phyloP scores from a whole-genome alignment of 1,140 invertebrate genomes.

The Papilio dardanus region DNA sequence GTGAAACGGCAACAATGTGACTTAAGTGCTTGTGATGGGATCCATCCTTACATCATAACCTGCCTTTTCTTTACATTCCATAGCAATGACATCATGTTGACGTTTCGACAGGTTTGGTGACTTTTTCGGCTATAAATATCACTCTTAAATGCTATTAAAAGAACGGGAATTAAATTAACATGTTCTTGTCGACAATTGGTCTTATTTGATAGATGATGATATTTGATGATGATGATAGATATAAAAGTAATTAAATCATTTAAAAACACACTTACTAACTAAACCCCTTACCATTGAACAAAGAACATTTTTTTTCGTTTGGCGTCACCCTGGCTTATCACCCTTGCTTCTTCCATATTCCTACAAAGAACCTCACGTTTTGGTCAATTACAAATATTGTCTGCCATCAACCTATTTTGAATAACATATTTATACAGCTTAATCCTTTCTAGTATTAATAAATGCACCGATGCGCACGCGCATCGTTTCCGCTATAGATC shows the following conservation, averaged over 20 bases:
- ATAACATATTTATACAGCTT: neutral
- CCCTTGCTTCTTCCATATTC: neutral
- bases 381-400: neutral
- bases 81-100: neutral
- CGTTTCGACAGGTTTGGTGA: neutral
- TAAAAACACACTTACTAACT: too few relatives aligned
- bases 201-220: too few relatives aligned
- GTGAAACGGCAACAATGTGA: conserved; percentile 7
- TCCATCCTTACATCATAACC: conserved; percentile 7
- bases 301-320: too few relatives aligned
- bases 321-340: too few relatives aligned
- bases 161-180: too few relatives aligned
- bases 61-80: neutral
- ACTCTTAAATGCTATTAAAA: neutral
- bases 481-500: conserved; percentile 3
- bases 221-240: too few relatives aligned
- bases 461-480: conserved; percentile 5
- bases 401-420: neutral
- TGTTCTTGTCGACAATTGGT: too few relatives aligned
- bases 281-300: too few relatives aligned
- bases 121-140: neutral
- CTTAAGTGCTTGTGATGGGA: conserved; percentile 27
- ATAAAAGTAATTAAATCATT: too few relatives aligned
- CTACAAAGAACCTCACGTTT: neutral
- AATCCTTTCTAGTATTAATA: neutral